Conservation (phyloP, 2,797 vertebrate genomes). For the Ctenochaetus hawaiiensis region DNA sequence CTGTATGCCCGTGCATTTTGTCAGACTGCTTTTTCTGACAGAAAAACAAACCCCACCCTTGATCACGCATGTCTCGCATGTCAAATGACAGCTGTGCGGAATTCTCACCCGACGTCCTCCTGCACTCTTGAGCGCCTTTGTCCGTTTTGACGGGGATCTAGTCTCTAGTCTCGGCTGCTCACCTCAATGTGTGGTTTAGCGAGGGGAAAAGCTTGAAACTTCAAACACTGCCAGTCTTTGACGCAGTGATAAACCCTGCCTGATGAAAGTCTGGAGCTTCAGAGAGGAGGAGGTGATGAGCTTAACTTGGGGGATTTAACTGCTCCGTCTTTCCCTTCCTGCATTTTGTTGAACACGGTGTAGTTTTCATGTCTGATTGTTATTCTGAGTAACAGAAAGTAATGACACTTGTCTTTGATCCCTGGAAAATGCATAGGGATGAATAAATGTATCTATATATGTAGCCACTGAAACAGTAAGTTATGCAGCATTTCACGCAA, state of each 20-base stretch:
- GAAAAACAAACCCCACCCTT: conserved; percentile 35
- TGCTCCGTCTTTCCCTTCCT: conserved; percentile 62
- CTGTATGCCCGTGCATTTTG: conserved; percentile 14
- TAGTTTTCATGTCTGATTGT: conserved; percentile 54
- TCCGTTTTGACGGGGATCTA: conserved; percentile 51
- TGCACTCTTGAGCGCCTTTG: neutral
- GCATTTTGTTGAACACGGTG: conserved; percentile 67
- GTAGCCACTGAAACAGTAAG: neutral
- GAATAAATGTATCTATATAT: neutral
- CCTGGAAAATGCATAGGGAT: conserved; percentile 21
- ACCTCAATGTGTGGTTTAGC: conserved; percentile 71
- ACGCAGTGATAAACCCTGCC: conserved; percentile 70
- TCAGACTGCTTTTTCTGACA: neutral
- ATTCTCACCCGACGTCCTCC: conserved; percentile 20
- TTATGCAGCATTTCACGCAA: neutral
- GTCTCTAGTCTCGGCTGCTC: conserved; percentile 48
- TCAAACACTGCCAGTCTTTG: conserved; percentile 72
- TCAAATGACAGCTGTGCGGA: conserved; percentile 37
- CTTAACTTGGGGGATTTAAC: conserved; percentile 84
- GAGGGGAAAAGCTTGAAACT: conserved; percentile 62
- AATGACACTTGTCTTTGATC: conserved; percentile 58
- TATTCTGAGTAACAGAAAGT: conserved; percentile 54
- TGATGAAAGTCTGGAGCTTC: conserved; percentile 79
- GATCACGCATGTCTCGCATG: conserved; percentile 28
- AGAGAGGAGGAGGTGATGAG: conserved; percentile 69